Evolutionary conservation across 2,888 invertebrate genomes (phyloP).

Genomic region (Tipula vernalis): DNA sequence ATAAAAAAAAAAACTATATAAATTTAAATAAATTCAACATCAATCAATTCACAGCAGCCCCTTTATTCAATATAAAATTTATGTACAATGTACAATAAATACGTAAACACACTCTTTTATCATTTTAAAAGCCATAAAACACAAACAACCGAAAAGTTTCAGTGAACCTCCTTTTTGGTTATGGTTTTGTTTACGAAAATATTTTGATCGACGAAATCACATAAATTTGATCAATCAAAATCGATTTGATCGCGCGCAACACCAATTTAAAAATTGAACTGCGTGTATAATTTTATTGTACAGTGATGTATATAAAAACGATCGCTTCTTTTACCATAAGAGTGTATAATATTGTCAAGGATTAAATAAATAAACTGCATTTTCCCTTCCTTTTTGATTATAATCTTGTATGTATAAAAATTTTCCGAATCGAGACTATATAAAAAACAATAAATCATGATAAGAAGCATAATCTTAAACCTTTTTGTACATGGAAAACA

Average conservation of each 20-base stretch:
- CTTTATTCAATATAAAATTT: background rate
- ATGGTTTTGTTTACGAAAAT: background rate
- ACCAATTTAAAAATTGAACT: background rate
- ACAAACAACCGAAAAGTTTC: background rate
- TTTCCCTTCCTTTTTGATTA: background rate
- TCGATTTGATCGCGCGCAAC: background rate
- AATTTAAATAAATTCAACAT: background rate
- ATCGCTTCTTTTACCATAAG: background rate
- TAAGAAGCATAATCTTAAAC: background rate
- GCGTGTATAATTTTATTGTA: background rate
- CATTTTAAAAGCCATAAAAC: background rate
- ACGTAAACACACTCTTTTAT: background rate
- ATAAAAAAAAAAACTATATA: background rate
- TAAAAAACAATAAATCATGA: background rate
- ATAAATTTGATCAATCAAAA: background rate
- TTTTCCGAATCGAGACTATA: background rate
- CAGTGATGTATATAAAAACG: background rate
- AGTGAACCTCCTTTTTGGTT: background rate
- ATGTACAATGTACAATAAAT: background rate
- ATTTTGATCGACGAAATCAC: background rate
- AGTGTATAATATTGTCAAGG: background rate
- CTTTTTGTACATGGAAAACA: background rate
- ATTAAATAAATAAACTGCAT: background rate
- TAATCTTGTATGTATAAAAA: background rate
- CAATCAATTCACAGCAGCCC: slow-evolving; percentile 1